phyloP scores from a whole-genome alignment of 1,140 invertebrate genomes.

The Planococcus citri region DNA sequence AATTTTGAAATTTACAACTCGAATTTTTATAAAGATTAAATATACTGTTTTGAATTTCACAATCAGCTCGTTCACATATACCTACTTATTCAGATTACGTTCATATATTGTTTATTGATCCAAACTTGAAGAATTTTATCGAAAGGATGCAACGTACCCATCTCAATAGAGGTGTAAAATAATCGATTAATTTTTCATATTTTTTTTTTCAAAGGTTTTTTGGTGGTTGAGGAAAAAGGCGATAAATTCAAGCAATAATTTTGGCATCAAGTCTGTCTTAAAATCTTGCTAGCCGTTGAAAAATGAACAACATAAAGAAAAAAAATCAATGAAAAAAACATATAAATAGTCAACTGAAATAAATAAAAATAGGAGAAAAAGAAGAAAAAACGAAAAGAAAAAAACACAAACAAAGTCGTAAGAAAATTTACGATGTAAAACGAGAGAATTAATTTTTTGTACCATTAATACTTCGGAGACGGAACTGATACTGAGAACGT shows the following conservation, averaged over 20 bases:
- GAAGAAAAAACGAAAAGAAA: slow-evolving; percentile 1
- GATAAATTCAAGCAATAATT: background rate
- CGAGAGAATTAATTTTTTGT: slow-evolving; percentile 34
- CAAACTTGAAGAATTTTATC: too few relatives aligned
- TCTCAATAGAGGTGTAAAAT: too few relatives aligned
- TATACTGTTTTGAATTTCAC: too few relatives aligned
- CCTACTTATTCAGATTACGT: too few relatives aligned
- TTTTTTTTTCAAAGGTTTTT: background rate
- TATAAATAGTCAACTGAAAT: too few relatives aligned
- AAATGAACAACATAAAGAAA: background rate
- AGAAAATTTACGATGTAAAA: slow-evolving; percentile 18
- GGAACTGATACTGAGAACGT: slow-evolving; percentile 95
- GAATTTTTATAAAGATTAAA: too few relatives aligned
- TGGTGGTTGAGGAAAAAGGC: background rate
- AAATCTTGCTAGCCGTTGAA: background rate
- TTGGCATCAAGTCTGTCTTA: background rate
- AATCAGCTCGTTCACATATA: too few relatives aligned
- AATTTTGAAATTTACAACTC: too few relatives aligned
- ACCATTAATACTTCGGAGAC: slow-evolving; percentile 98
- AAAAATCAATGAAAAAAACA: background rate
- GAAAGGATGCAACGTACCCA: too few relatives aligned
- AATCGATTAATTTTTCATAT: too few relatives aligned
- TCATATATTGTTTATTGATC: too few relatives aligned
- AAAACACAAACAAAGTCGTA: slow-evolving; percentile 14
- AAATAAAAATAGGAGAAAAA: background rate